Evolutionary conservation across 2,888 invertebrate species (phyloP), one percentile per base, ranked within the genome.

Genomic region (Brenthis hecate): DNA sequence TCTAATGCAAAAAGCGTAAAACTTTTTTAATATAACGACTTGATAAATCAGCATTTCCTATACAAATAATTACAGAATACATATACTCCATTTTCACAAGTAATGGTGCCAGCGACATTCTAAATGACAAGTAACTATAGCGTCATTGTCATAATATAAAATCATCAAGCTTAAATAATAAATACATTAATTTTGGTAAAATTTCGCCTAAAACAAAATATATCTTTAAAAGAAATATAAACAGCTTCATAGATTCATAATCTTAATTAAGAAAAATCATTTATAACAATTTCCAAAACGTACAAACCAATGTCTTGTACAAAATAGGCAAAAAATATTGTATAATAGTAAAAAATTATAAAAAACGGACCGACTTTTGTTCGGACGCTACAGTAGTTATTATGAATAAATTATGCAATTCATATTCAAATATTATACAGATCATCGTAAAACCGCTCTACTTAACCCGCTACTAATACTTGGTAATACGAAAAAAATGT

Each of bases 381-480:
- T 66, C 66, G 66, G 66, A 66, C 66, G 66, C 60, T 61, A 61
- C 32, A 58, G 48, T 54, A 16, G 54, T 23, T 13, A 58, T 56
- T 36, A 47, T 54, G 36, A 56, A 69, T 56, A 65, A 32, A 61
- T 53, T 16, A 32, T 36, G 43, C 23, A 16, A 32, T 32, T 36
- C 14, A 53, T n/a, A 56, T n/a, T 13, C 13, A 14, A 19, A 36
- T 6, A 11, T 32, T 5, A 48, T n/a, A 50, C 50, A 14, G 48
- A 67, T 47, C 62, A 58, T 65, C 32, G 36, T 2, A 66, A 58
- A 69, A 67, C 67, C 69, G 61, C 62, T 67, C 71, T 69, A 69
- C 71, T 73, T 71, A 73, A 58, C 65, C 19, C n/a, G 65, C 71
- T 73, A 73, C 66, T 63, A 69, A 67, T 71, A 71, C 66, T 67